Evolutionary conservation across 2,113 vertebrate genomes (phyloP).

Genomic region (Amblyopsis rosae): DNA sequence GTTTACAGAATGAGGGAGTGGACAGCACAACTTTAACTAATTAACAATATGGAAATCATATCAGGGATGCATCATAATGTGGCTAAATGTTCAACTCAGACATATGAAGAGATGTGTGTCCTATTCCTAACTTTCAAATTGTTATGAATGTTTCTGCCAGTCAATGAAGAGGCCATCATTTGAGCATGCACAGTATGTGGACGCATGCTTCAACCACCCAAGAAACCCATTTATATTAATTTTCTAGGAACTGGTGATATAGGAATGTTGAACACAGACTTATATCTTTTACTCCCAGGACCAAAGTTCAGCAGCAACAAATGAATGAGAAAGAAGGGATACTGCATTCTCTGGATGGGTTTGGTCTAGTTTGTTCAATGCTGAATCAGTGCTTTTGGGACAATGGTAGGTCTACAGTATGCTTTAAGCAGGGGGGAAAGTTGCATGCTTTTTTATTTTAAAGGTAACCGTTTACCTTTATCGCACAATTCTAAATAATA

Average conservation of each 20-base stretch:
- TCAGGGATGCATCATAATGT: neutral
- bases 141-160: neutral
- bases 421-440: no score
- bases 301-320: conserved; percentile 19
- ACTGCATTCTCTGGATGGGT: conserved; percentile 18
- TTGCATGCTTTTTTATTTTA: no score
- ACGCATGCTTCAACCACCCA: conserved; percentile 15
- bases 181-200: neutral
- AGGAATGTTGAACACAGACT: conserved; percentile 64
- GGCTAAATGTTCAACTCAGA: neutral
- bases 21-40: neutral
- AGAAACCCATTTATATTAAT: conserved; percentile 54
- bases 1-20: neutral
- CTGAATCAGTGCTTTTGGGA: conserved; percentile 1
- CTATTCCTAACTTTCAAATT: neutral
- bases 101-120: neutral
- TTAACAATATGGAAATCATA: neutral
- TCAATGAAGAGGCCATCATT: neutral
- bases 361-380: conserved; percentile 7
- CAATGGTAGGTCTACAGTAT: neutral
- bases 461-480: neutral
- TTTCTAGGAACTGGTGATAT: conserved; percentile 26
- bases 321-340: neutral
- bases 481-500: neutral
- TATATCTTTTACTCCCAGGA: conserved; percentile 20